Evolutionary conservation across 1,140 invertebrate genomes (phyloP).

Genomic region (Diorhabda carinulata): DNA sequence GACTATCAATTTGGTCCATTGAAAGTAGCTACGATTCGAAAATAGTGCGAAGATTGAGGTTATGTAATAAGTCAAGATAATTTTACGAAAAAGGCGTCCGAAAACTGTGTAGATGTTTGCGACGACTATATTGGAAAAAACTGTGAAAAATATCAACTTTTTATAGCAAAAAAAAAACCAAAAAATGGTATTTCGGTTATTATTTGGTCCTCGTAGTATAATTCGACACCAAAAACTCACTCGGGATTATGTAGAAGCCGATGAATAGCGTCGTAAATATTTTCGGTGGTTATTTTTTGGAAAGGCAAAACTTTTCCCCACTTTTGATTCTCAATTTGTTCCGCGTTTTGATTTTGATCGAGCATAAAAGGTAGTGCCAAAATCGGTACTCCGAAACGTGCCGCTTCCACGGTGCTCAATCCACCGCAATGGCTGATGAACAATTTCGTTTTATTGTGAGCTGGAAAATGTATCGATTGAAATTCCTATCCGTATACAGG

Average conservation of each 20-base stretch:
- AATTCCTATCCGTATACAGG: too few relatives aligned
- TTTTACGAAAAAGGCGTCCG: too few relatives aligned
- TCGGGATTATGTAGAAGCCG: not conserved
- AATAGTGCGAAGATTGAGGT: too few relatives aligned
- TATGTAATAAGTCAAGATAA: too few relatives aligned
- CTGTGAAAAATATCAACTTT: too few relatives aligned
- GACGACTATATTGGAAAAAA: too few relatives aligned
- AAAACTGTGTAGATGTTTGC: too few relatives aligned
- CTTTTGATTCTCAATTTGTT: not conserved
- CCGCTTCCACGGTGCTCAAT: slow-evolving; percentile 46
- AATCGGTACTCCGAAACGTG: slow-evolving; percentile 53
- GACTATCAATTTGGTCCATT: too few relatives aligned
- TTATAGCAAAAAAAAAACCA: too few relatives aligned
- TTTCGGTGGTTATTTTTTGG: not conserved
- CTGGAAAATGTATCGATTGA: slow-evolving; percentile 8
- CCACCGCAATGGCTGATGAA: slow-evolving; percentile 38
- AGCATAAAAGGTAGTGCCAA: slow-evolving; percentile 46
- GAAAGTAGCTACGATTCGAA: too few relatives aligned
- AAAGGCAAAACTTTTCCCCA: not conserved
- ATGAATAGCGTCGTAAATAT: not conserved
- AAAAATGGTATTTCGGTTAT: too few relatives aligned
- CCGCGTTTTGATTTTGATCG: slow-evolving; percentile 34
- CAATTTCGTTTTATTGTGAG: slow-evolving; percentile 34
- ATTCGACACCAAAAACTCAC: not conserved
- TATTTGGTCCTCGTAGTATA: too few relatives aligned